These are phyloP conservation scores for Megalops cyprinoides DNA, from an alignment of 2,797 vertebrate species.

Conservation along the genomic window DNA sequence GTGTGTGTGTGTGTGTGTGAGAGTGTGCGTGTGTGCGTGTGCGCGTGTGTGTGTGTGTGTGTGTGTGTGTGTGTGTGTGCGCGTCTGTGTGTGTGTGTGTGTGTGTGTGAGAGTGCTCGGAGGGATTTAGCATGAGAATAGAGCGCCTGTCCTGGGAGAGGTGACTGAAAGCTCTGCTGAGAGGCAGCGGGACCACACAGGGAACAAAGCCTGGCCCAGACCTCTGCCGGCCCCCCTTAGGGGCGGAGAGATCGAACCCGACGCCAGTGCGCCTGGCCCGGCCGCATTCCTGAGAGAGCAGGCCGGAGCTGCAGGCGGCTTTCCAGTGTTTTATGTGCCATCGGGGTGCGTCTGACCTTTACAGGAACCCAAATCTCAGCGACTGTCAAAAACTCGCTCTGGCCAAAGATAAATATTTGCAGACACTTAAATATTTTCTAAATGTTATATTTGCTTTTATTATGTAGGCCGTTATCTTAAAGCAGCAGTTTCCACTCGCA, in stretches of 20 bases:
- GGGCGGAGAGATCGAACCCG: background rate
- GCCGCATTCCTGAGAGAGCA: slow-evolving; percentile 17
- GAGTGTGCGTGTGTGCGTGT: background rate
- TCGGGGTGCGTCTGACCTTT: background rate
- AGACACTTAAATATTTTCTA: background rate
- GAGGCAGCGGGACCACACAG: slow-evolving; percentile 30
- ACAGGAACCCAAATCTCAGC: background rate
- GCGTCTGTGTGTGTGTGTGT: background rate
- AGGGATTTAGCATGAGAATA: slow-evolving; percentile 18
- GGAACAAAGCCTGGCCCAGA: slow-evolving; percentile 18
- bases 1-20: background rate
- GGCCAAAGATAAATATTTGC: background rate
- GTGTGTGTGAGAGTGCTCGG: background rate
- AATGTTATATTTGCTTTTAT: background rate
- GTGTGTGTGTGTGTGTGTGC: background rate
- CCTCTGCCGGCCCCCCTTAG: background rate
- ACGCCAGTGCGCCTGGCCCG: slow-evolving; percentile 3
- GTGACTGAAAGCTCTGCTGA: background rate
- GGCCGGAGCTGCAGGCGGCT: background rate
- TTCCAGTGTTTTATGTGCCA: background rate
- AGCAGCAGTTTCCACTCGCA: background rate
- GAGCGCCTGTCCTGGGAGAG: background rate
- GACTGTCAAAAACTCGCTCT: too few species aligned
- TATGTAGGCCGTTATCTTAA: background rate
- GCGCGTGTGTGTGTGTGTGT: background rate